phyloP scores from a whole-genome alignment of 2,113 vertebrate species.

The Ailuropoda melanoleuca region DNA sequence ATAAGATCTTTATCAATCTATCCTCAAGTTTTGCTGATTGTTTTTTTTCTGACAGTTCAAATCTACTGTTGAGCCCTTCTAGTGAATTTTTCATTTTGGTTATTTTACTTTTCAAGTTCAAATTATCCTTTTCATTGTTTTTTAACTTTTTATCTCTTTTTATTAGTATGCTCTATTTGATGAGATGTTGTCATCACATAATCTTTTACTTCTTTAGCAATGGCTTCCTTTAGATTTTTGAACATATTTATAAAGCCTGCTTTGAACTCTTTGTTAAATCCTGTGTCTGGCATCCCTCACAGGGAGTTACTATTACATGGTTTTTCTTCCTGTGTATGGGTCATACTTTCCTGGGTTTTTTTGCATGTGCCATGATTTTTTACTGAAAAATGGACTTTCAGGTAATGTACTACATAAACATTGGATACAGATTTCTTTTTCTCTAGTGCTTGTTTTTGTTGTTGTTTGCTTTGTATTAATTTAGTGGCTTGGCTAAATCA shows the following conservation, averaged over 20 bases:
- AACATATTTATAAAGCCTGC: not conserved
- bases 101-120: not conserved
- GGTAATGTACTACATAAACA: not conserved
- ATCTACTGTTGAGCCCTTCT: not conserved
- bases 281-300: not conserved
- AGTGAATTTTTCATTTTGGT: not conserved
- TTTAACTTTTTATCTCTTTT: not conserved
- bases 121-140: not conserved
- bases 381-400: not conserved
- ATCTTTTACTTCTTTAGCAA: not conserved
- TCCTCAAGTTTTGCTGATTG: not conserved
- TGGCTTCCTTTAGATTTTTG: not conserved
- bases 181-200: not conserved
- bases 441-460: not conserved
- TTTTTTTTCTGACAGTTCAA: not conserved
- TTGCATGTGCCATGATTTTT: not conserved
- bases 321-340: not conserved
- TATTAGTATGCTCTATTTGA: not conserved
- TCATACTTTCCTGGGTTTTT: not conserved
- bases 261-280: not conserved
- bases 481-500: not conserved
- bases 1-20: not conserved
- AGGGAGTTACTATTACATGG: not conserved
- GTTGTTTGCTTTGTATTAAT: not conserved
- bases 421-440: not conserved